phyloP scores from a whole-genome alignment of 1,140 invertebrate species.

The Centruroides sculpturatus region DNA sequence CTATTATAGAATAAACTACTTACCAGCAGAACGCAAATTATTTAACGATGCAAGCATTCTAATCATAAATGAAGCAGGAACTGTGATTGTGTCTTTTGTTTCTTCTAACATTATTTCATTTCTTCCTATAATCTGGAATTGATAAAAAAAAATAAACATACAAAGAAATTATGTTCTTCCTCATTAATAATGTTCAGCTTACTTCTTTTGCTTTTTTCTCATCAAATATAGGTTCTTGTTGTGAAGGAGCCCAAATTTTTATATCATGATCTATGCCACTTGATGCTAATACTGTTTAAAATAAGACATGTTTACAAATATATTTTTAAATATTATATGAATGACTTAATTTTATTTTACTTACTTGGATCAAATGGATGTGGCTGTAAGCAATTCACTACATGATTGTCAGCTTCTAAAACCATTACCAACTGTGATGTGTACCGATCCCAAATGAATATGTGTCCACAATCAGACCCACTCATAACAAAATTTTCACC shows the following conservation, averaged over 20 bases:
- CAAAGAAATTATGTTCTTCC: no score
- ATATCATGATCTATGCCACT: constrained; percentile 84
- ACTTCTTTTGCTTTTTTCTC: constrained; percentile 51
- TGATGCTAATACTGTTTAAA: constrained; percentile 48
- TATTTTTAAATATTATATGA: no score
- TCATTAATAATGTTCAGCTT: constrained; percentile 13
- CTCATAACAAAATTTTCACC: constrained; percentile 79
- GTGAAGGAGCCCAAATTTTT: constrained; percentile 65
- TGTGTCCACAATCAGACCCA: constrained; percentile 87
- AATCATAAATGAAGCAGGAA: constrained; percentile 77
- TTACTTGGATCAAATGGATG: constrained; percentile 56
- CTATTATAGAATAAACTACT: background rate
- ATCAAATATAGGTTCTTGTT: constrained; percentile 45
- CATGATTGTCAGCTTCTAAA: constrained; percentile 66
- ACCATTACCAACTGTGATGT: constrained; percentile 60
- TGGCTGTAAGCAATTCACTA: constrained; percentile 74
- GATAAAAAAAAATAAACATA: no score
- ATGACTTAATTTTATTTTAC: background rate
- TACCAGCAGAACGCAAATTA: constrained; percentile 33
- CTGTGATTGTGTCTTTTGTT: constrained; percentile 74
- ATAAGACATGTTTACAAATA: no score
- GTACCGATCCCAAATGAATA: constrained; percentile 87
- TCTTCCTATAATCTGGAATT: constrained; percentile 50
- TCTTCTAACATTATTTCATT: constrained; percentile 80
- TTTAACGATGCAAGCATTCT: constrained; percentile 66